phyloP scores from a whole-genome alignment of 2,797 vertebrate genomes.

The Argyrosomus regius region DNA sequence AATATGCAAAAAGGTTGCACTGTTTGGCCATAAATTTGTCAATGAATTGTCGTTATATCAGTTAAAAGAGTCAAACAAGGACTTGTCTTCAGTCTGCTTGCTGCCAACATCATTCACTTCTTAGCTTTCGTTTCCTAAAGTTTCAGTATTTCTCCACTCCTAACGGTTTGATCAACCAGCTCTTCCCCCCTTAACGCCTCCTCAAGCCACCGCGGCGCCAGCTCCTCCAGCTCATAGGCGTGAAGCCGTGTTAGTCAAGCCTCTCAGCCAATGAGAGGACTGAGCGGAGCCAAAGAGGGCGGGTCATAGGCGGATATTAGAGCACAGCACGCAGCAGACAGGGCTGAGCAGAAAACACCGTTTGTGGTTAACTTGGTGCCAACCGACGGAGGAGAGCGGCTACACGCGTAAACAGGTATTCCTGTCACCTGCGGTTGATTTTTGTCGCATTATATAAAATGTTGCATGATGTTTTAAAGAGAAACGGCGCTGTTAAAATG shows the following conservation, averaged over 20 bases:
- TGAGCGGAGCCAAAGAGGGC: background rate
- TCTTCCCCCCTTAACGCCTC: too few relatives aligned
- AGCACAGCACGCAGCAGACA: background rate
- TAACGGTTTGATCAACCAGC: fast-evolving
- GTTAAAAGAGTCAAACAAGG: background rate
- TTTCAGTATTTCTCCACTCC: constrained; percentile 12
- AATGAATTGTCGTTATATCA: background rate
- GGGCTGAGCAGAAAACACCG: fast-evolving
- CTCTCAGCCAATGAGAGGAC: constrained; percentile 33
- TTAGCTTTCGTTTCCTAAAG: constrained; percentile 36
- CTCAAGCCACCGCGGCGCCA: fast-evolving
- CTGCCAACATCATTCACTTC: background rate
- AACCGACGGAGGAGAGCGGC: fast-evolving
- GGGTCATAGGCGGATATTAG: background rate
- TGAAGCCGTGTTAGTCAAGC: fast-evolving
- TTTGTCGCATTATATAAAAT: background rate
- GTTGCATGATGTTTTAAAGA: background rate
- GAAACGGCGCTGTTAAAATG: background rate
- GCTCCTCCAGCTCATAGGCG: background rate
- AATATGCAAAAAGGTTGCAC: background rate
- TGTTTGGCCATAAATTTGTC: background rate
- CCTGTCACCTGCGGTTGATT: fast-evolving
- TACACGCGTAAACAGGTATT: constrained; percentile 15
- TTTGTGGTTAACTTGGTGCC: fast-evolving
- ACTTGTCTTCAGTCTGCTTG: background rate